Conservation (phyloP, 2,888 invertebrate genomes). For the Ornithoptera alexandrae region DNA sequence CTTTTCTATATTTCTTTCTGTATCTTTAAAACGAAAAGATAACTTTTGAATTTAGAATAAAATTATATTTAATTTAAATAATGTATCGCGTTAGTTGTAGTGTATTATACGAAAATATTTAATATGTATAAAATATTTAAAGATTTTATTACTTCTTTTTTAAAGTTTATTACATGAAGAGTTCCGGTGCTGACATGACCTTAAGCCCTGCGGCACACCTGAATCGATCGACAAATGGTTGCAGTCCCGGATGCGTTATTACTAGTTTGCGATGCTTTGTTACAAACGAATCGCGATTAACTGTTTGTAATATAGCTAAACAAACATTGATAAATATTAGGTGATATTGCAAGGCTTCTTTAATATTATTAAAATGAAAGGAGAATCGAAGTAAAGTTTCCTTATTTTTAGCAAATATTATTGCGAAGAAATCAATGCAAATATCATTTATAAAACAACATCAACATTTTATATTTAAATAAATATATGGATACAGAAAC, state of each 20-base stretch:
- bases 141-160: neutral
- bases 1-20: too few species aligned
- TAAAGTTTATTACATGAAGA: neutral
- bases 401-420: neutral
- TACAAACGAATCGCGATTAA: neutral
- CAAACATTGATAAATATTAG: neutral
- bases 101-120: neutral
- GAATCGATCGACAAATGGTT: conserved; percentile 2
- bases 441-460: neutral
- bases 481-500: too few species aligned
- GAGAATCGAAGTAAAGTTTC: neutral
- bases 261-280: neutral
- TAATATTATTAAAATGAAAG: neutral
- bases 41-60: too few species aligned
- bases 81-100: too few species aligned
- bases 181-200: neutral
- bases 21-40: too few species aligned
- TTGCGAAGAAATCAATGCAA: neutral
- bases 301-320: neutral
- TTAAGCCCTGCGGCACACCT: conserved; percentile 2
- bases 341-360: neutral
- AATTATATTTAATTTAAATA: too few species aligned
- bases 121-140: neutral
- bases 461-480: too few species aligned
- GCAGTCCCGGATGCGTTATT: neutral